phyloP scores from a whole-genome alignment of 2,888 invertebrate genomes.

The Chrysolina oricalcia region DNA sequence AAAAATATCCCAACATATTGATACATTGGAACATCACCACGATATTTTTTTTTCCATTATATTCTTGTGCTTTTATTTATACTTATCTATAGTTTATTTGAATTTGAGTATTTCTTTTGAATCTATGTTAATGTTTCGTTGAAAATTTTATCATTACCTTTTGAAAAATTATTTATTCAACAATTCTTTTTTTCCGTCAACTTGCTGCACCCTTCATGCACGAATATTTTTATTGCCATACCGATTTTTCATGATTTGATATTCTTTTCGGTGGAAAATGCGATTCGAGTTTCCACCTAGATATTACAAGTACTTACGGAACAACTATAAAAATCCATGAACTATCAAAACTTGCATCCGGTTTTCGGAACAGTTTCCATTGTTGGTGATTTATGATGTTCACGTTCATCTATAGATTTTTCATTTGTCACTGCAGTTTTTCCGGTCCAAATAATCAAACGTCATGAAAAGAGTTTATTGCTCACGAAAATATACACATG shows the following conservation, averaged over 20 bases:
- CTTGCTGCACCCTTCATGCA: too few relatives aligned
- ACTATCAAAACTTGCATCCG: not conserved
- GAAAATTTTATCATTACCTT: too few relatives aligned
- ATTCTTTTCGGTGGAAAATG: not conserved
- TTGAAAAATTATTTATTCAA: too few relatives aligned
- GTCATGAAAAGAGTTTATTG: slow-evolving; percentile 23
- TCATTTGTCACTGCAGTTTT: slow-evolving; percentile 20
- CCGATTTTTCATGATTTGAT: not conserved
- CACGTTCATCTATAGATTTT: slow-evolving; percentile 16
- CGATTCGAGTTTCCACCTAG: not conserved
- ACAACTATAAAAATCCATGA: not conserved
- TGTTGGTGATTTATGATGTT: slow-evolving; percentile 19
- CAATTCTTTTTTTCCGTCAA: too few relatives aligned
- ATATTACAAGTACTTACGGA: not conserved
- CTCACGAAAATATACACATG: slow-evolving; percentile 25
- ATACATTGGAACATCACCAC: too few relatives aligned
- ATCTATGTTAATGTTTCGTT: too few relatives aligned
- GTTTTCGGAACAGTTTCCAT: not conserved
- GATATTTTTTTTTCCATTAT: too few relatives aligned
- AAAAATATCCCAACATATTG: too few relatives aligned
- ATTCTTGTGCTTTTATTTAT: too few relatives aligned
- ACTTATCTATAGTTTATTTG: too few relatives aligned
- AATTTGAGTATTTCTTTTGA: too few relatives aligned
- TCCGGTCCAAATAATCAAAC: slow-evolving; percentile 23
- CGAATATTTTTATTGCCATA: too few relatives aligned